Percentiles rank a stretch among this genome's conserved stretches.
These are phyloP conservation scores for Cryptotis parvus DNA, from an alignment of 2,113 vertebrate species.

Conservation along the genomic window DNA sequence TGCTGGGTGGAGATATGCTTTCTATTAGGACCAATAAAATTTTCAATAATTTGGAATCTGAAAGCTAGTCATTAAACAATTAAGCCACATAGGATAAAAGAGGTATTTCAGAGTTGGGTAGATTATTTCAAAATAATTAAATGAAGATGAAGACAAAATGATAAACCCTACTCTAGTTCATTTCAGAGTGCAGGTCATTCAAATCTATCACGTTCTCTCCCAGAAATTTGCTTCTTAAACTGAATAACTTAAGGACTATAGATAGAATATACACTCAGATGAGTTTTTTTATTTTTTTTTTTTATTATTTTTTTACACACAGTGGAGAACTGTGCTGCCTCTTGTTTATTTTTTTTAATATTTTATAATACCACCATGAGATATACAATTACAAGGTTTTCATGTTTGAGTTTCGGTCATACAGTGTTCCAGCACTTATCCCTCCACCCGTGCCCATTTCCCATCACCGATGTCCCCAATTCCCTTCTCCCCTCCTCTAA, in stretches of 20 bases:
- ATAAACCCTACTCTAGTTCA: not conserved
- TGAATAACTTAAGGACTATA: not conserved
- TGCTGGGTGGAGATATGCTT: too few relatives aligned
- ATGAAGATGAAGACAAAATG: not conserved
- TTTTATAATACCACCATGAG: too few relatives aligned
- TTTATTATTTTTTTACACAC: too few relatives aligned
- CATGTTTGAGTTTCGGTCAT: too few relatives aligned
- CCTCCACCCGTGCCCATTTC: too few relatives aligned
- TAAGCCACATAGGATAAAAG: not conserved
- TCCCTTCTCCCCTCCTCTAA: too few relatives aligned
- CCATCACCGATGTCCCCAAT: too few relatives aligned
- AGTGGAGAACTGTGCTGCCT: too few relatives aligned
- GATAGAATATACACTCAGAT: not conserved
- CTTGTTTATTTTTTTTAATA: too few relatives aligned
- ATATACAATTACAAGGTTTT: too few relatives aligned
- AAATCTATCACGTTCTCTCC: not conserved
- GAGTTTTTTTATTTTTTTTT: too few relatives aligned
- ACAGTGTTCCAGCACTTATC: too few relatives aligned
- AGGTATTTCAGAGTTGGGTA: not conserved
- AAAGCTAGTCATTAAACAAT: not conserved
- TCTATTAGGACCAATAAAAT: not conserved
- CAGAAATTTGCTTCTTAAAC: not conserved
- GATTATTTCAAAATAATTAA: not conserved
- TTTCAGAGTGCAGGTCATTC: not conserved
- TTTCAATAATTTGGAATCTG: not conserved